phyloP scores from a whole-genome alignment of 2,888 invertebrate genomes.

The Xestia rhomboidea region DNA sequence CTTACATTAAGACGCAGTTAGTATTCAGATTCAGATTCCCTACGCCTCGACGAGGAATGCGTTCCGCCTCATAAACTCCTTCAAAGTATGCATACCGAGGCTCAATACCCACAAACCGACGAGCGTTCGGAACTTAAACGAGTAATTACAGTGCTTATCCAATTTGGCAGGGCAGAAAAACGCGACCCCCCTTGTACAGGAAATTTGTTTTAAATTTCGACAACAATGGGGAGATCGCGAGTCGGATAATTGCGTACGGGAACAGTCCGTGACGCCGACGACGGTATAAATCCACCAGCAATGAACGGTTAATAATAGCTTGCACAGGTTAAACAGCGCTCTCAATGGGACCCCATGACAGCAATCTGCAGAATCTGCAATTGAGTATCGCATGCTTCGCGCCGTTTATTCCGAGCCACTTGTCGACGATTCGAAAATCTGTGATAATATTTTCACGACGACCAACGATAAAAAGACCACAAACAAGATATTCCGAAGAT shows the following conservation, averaged over 20 bases:
- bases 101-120: constrained; percentile 78
- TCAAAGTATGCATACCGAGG: constrained; percentile 77
- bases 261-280: constrained; percentile 85
- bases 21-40: constrained; percentile 70
- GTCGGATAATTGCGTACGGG: constrained; percentile 87
- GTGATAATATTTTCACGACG: constrained; percentile 61
- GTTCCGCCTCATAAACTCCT: constrained; percentile 82
- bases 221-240: constrained; percentile 90
- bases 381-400: constrained; percentile 82
- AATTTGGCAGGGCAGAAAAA: constrained; percentile 90
- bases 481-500: constrained; percentile 71
- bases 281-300: constrained; percentile 85
- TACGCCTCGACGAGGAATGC: constrained; percentile 67
- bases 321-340: constrained; percentile 80
- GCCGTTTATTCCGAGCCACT: constrained; percentile 71
- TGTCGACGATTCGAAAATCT: constrained; percentile 61
- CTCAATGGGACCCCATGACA: constrained; percentile 82
- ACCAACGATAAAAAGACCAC: constrained; percentile 60
- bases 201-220: constrained; percentile 91
- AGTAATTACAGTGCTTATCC: constrained; percentile 90
- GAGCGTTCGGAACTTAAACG: constrained; percentile 83
- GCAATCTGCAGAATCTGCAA: constrained; percentile 83
- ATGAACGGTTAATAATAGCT: constrained; percentile 88
- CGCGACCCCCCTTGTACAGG: constrained; percentile 88
- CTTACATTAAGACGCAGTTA: constrained; percentile 60